A percentile compares a stretch with the other conserved stretches of the same genome.
Evolutionary conservation across 2,797 vertebrate species (phyloP).

Genomic region (Crypturellus tataupa): DNA sequence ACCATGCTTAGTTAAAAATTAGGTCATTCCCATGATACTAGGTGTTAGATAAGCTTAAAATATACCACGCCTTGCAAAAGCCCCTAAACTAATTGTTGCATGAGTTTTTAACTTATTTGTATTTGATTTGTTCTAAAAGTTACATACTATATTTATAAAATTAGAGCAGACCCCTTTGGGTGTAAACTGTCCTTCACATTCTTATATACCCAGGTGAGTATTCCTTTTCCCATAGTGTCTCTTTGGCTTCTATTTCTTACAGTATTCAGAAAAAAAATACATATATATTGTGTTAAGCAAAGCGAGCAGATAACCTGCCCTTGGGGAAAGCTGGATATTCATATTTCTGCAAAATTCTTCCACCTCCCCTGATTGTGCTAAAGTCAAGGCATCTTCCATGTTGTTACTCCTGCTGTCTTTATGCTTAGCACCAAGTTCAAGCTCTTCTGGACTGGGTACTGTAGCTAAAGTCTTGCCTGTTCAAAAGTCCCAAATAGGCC

Average conservation of each 20-base stretch:
- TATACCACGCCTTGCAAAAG: conserved; percentile 10
- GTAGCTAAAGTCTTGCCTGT: background rate
- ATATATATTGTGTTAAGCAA: conserved; percentile 37
- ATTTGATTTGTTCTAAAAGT: conserved; percentile 55
- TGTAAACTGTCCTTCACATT: conserved; percentile 46
- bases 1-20: conserved; percentile 39
- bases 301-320: conserved; percentile 52
- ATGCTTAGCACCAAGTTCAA: background rate
- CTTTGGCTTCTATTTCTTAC: conserved; percentile 59
- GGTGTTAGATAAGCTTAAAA: conserved; percentile 57
- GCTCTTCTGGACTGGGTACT: background rate
- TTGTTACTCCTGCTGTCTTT: conserved; percentile 9
- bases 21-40: conserved; percentile 51
- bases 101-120: conserved; percentile 7
- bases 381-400: conserved; percentile 36
- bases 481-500: background rate
- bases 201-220: conserved; percentile 25
- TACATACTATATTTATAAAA: background rate
- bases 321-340: background rate
- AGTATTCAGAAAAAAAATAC: conserved; percentile 63
- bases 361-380: background rate
- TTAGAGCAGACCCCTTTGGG: conserved; percentile 35
- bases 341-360: background rate
- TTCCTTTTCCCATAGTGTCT: conserved; percentile 52
- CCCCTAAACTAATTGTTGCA: conserved; percentile 1